These are phyloP conservation scores for Andrena dorsata DNA, from an alignment of 2,888 invertebrate genomes.

Conservation along the genomic window DNA sequence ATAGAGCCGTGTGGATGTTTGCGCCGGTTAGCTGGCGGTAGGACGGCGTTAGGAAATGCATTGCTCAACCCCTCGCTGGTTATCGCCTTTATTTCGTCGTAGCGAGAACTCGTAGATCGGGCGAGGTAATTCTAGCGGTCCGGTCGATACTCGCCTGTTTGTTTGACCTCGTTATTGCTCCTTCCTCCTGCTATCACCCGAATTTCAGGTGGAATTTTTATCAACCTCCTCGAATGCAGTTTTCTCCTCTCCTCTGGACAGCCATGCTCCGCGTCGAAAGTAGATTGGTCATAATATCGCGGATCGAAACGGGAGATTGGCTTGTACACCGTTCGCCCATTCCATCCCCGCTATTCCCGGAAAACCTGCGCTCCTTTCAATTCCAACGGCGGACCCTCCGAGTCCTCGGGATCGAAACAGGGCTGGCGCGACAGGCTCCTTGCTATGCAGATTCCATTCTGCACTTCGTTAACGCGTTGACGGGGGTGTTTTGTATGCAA, in stretches of 20 bases:
- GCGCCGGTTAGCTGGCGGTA: slow-evolving; percentile 28
- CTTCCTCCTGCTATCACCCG: background rate
- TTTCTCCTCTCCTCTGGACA: background rate
- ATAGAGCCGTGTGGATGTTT: slow-evolving; percentile 40
- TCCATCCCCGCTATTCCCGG: background rate
- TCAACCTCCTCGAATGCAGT: background rate
- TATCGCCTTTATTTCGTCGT: slow-evolving; percentile 4
- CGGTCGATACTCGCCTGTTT: slow-evolving; percentile 63
- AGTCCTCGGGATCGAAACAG: background rate
- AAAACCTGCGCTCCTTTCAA: slow-evolving; percentile 1
- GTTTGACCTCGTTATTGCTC: slow-evolving; percentile 48
- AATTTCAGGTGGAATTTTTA: slow-evolving; percentile 49
- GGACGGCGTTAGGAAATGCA: slow-evolving; percentile 29
- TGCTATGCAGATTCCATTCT: background rate
- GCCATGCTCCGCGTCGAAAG: background rate
- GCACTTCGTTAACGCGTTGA: background rate
- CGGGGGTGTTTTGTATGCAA: background rate
- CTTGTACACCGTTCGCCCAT: no score
- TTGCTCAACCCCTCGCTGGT: background rate
- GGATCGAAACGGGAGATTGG: background rate
- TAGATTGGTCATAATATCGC: background rate
- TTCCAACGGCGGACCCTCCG: background rate
- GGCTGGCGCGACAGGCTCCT: background rate
- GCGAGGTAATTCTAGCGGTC: slow-evolving; percentile 22
- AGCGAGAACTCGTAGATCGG: slow-evolving; percentile 41